These are phyloP conservation scores for Buathra laborator DNA, from an alignment of 2,888 invertebrate genomes.

Conservation along the genomic window DNA sequence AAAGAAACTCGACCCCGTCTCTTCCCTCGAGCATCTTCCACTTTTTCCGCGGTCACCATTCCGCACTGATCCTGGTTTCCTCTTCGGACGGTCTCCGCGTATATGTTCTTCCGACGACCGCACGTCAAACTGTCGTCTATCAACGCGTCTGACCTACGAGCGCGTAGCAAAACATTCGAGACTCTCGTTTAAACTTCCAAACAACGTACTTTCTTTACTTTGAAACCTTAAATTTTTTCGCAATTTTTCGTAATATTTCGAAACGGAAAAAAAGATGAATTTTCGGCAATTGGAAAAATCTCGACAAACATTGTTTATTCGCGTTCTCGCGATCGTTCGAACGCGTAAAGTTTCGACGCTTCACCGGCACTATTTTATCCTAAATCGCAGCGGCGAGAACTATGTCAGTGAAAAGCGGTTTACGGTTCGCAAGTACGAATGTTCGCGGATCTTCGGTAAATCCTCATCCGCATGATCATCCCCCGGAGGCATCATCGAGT, in stretches of 20 bases:
- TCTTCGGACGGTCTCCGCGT: constrained; percentile 13
- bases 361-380: constrained; percentile 2
- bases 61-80: constrained; percentile 41
- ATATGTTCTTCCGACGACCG: constrained; percentile 45
- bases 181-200: constrained; percentile 10
- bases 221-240: too few relatives aligned
- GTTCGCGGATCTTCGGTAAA: background rate
- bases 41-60: constrained; percentile 68
- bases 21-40: constrained; percentile 65
- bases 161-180: background rate
- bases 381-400: constrained; percentile 68
- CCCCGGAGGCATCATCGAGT: constrained; percentile 20
- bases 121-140: constrained; percentile 45
- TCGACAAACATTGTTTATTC: background rate
- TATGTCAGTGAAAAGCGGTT: constrained; percentile 70
- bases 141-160: constrained; percentile 40
- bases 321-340: constrained; percentile 2
- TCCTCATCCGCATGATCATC: background rate
- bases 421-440: constrained; percentile 9
- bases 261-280: too few relatives aligned
- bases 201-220: background rate
- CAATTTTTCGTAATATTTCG: too few relatives aligned
- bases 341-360: background rate
- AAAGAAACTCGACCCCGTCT: constrained; percentile 65
- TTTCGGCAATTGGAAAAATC: background rate